Percentiles rank a stretch among this genome's conserved stretches.
These are phyloP conservation scores for Armadillidium nasatum DNA, from an alignment of 1,140 invertebrate species.

Conservation along the genomic window DNA sequence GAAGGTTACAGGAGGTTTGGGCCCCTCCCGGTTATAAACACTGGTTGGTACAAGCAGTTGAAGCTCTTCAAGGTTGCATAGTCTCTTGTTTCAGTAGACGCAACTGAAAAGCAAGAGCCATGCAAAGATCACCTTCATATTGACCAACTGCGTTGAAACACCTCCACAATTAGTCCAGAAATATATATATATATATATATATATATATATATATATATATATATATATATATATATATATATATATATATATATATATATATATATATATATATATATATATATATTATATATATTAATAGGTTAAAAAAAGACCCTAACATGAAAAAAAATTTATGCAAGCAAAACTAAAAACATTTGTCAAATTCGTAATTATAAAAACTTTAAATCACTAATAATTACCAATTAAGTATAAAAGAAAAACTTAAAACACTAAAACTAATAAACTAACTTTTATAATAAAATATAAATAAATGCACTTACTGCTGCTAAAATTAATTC, in stretches of 20 bases:
- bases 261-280: constrained; percentile 31
- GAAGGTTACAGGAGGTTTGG: no score
- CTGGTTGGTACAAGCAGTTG: no score
- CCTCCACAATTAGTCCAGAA: no score
- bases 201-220: background rate
- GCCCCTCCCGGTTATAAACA: no score
- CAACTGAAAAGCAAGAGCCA: no score
- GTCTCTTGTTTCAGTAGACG: no score
- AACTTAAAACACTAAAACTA: background rate
- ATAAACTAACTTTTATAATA: constrained; percentile 3
- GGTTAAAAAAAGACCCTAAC: background rate
- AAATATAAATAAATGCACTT: background rate
- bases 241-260: constrained; percentile 26
- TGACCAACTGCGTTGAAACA: no score
- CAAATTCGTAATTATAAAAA: background rate
- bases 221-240: constrained; percentile 22
- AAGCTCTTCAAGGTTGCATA: no score
- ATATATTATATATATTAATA: constrained; percentile 27
- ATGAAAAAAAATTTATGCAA: background rate
- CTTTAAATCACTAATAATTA: background rate
- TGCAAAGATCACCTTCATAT: no score
- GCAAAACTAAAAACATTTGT: background rate
- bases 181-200: no score
- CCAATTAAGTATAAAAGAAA: background rate
- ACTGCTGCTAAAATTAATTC: background rate